These are phyloP conservation scores for Orthosia gracilis DNA, from an alignment of 2,888 invertebrate species.

Conservation along the genomic window DNA sequence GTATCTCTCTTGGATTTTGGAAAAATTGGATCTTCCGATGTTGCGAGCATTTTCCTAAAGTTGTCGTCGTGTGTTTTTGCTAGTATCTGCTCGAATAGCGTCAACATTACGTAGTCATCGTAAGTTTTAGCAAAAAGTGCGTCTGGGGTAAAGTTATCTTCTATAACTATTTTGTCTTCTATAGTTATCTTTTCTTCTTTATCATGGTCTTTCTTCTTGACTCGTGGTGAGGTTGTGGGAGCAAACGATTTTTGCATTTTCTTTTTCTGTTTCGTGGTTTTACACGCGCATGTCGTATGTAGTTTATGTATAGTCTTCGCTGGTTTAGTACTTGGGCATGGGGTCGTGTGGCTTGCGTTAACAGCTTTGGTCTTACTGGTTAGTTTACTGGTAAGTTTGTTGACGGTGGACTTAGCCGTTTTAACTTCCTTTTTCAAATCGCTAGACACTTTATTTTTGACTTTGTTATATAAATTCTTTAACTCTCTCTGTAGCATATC, in stretches of 20 bases:
- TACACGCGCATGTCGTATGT: slow-evolving; percentile 3
- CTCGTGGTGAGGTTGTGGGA: slow-evolving; percentile 16
- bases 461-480: slow-evolving; percentile 72
- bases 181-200: slow-evolving; percentile 21
- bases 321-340: not conserved
- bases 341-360: not conserved
- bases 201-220: slow-evolving; percentile 22
- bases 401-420: slow-evolving; percentile 61
- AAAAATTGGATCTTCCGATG: slow-evolving; percentile 39
- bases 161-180: slow-evolving; percentile 15
- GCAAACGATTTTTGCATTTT: not conserved
- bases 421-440: slow-evolving; percentile 69
- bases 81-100: slow-evolving; percentile 76
- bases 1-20: slow-evolving; percentile 46
- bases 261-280: not conserved
- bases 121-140: slow-evolving; percentile 45
- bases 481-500: slow-evolving; percentile 72
- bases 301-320: not conserved
- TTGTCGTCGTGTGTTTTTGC: slow-evolving; percentile 76
- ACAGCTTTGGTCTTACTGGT: not conserved
- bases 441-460: slow-evolving; percentile 73
- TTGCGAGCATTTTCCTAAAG: slow-evolving; percentile 70
- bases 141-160: slow-evolving; percentile 23
- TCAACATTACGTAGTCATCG: slow-evolving; percentile 77
- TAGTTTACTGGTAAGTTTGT: slow-evolving; percentile 16